Percentiles rank a stretch among this genome's conserved stretches.
These are phyloP conservation scores for Myripristis murdjan DNA, from an alignment of 2,797 vertebrate species.

Conservation along the genomic window DNA sequence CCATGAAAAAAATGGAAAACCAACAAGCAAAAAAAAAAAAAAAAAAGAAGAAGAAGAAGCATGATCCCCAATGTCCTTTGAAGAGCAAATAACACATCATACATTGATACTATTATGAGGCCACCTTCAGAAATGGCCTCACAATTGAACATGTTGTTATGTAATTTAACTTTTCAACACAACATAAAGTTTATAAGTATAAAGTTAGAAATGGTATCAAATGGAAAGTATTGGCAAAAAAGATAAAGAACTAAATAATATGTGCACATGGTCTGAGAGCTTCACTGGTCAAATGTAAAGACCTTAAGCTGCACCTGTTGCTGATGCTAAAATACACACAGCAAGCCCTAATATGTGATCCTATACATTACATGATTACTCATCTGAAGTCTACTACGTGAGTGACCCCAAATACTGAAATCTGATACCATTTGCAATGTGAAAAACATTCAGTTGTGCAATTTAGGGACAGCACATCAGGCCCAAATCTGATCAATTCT, in stretches of 20 bases:
- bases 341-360: conserved; percentile 35
- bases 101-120: too few species aligned
- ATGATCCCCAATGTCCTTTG: neutral
- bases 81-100: neutral
- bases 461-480: neutral
- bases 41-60: neutral
- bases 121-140: too few species aligned
- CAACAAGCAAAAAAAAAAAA: too few species aligned
- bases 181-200: too few species aligned
- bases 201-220: neutral
- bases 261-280: neutral
- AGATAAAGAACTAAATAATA: too few species aligned
- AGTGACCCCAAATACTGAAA: conserved; percentile 11
- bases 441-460: conserved; percentile 2
- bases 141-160: too few species aligned
- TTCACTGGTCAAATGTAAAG: neutral
- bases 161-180: too few species aligned
- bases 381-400: neutral
- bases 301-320: conserved; percentile 49
- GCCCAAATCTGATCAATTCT: conserved; percentile 17
- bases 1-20: too few species aligned
- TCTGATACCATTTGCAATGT: neutral
- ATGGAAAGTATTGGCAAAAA: neutral
- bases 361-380: conserved; percentile 43
- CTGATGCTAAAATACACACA: conserved; percentile 53